These are phyloP conservation scores for Oncorhynchus tshawytscha DNA, from an alignment of 2,113 vertebrate genomes.

Conservation along the genomic window DNA sequence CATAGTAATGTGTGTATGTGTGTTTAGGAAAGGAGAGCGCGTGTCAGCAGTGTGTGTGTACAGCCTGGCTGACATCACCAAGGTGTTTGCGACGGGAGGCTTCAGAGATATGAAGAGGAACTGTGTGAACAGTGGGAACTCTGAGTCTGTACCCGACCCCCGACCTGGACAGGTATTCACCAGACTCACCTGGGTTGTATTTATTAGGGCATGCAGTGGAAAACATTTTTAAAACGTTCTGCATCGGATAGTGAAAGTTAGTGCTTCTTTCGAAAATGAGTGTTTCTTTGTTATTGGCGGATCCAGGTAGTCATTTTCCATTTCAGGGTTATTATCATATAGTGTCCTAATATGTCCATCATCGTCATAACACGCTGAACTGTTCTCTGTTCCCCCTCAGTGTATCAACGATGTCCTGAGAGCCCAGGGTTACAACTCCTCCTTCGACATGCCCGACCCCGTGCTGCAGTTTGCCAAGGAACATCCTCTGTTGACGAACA, in stretches of 20 bases:
- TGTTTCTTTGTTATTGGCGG: no score
- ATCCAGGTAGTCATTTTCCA: no score
- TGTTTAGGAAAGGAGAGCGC: background rate
- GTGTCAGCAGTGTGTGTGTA: slow-evolving; percentile 66
- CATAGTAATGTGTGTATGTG: slow-evolving; percentile 2
- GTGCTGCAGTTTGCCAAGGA: slow-evolving; percentile 67
- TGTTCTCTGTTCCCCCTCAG: slow-evolving; percentile 8
- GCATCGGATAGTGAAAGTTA: no score
- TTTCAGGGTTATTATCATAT: no score
- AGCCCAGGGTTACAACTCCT: slow-evolving; percentile 38
- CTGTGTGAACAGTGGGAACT: slow-evolving; percentile 38
- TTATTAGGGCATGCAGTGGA: no score
- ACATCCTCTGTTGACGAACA: slow-evolving; percentile 64
- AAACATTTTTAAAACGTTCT: no score
- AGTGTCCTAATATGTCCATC: no score
- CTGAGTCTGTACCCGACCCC: slow-evolving; percentile 50
- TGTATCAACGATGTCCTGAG: slow-evolving; percentile 58
- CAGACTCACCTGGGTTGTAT: no score
- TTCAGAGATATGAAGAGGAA: slow-evolving; percentile 56
- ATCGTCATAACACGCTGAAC: background rate
- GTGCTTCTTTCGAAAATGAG: no score
- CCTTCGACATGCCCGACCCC: slow-evolving; percentile 57
- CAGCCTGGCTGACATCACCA: slow-evolving; percentile 43
- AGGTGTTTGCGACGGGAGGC: slow-evolving; percentile 44
- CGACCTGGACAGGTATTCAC: slow-evolving; percentile 57